Percentiles rank a stretch among this genome's conserved stretches.
Conservation (phyloP, 2,888 invertebrate species). For the Cantharis rustica region DNA sequence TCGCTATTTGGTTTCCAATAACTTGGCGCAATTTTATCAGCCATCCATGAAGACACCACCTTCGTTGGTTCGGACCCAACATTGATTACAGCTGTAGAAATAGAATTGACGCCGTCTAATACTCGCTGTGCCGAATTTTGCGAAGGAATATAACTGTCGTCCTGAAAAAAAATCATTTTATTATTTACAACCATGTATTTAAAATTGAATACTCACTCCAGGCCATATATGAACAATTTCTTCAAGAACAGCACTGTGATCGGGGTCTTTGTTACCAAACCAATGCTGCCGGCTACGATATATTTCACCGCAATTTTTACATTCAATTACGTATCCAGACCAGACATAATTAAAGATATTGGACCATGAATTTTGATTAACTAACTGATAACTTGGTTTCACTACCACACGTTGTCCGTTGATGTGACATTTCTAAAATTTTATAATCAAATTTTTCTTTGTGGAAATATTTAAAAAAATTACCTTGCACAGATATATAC, state of each 20-base stretch:
- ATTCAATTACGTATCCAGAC: constrained; percentile 80
- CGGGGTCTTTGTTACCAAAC: constrained; percentile 79
- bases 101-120: constrained; percentile 63
- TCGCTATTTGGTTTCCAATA: constrained; percentile 82
- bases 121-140: constrained; percentile 58
- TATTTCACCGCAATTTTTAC: constrained; percentile 74
- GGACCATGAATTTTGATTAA: constrained; percentile 63
- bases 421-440: constrained; percentile 49
- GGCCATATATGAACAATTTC: constrained; percentile 75
- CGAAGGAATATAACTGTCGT: constrained; percentile 46
- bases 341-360: constrained; percentile 76
- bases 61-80: constrained; percentile 75
- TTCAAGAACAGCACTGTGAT: constrained; percentile 67
- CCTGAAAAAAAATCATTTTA: constrained; percentile 41
- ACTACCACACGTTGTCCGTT: constrained; percentile 62
- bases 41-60: constrained; percentile 71
- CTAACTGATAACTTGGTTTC: constrained; percentile 58
- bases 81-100: constrained; percentile 64
- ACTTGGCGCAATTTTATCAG: constrained; percentile 76
- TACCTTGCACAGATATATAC: constrained; percentile 67
- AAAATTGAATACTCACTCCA: constrained; percentile 54
- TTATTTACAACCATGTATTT: neutral
- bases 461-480: constrained; percentile 64
- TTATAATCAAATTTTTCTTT: constrained; percentile 51
- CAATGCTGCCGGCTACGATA: constrained; percentile 76